Evolutionary conservation across 92 coral and sea anemone genomes (phyloP).

Genomic region (Heliopora coerulea): DNA sequence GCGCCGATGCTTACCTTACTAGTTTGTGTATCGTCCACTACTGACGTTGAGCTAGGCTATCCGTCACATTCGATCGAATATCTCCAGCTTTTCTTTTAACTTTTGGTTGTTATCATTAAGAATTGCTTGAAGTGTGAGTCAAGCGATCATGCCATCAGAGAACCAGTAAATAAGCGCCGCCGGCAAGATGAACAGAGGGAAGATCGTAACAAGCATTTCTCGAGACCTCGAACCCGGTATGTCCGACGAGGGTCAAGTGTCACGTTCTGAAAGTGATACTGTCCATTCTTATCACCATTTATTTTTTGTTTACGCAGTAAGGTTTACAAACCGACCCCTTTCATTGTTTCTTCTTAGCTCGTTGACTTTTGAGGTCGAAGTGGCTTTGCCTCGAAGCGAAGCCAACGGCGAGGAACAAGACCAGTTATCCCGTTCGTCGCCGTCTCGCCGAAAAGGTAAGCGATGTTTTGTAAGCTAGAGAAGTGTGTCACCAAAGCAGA

Average conservation of each 20-base stretch:
- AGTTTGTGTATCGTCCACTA: background rate
- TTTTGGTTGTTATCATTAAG: background rate
- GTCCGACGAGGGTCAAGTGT: background rate
- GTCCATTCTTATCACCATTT: background rate
- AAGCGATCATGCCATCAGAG: slow-evolving; percentile 18
- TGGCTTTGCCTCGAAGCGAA: background rate
- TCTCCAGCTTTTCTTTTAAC: background rate
- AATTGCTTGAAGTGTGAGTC: slow-evolving; percentile 26
- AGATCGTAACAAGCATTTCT: background rate
- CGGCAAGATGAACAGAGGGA: background rate
- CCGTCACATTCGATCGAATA: background rate
- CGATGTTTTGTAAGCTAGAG: background rate
- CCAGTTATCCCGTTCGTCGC: background rate
- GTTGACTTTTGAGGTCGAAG: slow-evolving; percentile 22
- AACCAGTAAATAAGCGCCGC: slow-evolving; percentile 27
- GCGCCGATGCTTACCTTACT: background rate
- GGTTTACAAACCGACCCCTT: background rate
- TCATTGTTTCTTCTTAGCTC: slow-evolving; percentile 1
- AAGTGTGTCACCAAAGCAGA: background rate
- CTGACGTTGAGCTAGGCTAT: background rate
- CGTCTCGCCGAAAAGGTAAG: background rate
- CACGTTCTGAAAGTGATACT: background rate
- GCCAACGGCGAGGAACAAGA: background rate
- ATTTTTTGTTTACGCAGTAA: background rate
- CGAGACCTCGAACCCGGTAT: slow-evolving; percentile 38